Evolutionary conservation across 2,797 vertebrate genomes (phyloP).

Genomic region (Bucorvus abyssinicus): DNA sequence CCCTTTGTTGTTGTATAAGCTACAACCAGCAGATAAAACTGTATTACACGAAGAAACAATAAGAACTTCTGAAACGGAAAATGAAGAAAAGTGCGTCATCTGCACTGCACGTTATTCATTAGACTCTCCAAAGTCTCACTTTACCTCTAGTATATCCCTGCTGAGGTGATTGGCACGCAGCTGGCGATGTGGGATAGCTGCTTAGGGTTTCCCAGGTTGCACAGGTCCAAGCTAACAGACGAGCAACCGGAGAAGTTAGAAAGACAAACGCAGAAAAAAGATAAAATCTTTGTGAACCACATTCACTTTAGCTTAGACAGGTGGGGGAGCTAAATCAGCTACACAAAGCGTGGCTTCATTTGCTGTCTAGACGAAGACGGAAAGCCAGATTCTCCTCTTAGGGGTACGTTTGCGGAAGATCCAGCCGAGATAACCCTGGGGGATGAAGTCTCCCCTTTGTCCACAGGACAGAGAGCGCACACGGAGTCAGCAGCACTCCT

Average conservation of each 20-base stretch:
- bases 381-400: neutral
- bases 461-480: neutral
- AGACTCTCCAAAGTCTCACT: conserved; percentile 29
- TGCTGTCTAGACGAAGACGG: conserved; percentile 20
- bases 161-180: conserved; percentile 22
- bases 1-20: neutral
- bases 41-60: neutral
- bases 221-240: neutral
- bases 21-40: neutral
- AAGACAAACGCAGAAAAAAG: conserved; percentile 31
- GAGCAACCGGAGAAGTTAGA: neutral
- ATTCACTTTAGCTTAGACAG: neutral
- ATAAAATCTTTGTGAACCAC: conserved; percentile 15
- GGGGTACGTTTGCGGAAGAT: neutral
- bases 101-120: neutral
- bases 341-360: neutral
- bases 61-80: neutral
- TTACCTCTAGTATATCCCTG: neutral
- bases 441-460: neutral
- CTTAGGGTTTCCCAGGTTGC: neutral
- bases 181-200: neutral
- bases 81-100: neutral
- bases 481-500: neutral
- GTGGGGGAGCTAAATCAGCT: neutral
- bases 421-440: neutral